Evolutionary conservation across 2,888 invertebrate species (phyloP).

Genomic region (Melitaea athalia): DNA sequence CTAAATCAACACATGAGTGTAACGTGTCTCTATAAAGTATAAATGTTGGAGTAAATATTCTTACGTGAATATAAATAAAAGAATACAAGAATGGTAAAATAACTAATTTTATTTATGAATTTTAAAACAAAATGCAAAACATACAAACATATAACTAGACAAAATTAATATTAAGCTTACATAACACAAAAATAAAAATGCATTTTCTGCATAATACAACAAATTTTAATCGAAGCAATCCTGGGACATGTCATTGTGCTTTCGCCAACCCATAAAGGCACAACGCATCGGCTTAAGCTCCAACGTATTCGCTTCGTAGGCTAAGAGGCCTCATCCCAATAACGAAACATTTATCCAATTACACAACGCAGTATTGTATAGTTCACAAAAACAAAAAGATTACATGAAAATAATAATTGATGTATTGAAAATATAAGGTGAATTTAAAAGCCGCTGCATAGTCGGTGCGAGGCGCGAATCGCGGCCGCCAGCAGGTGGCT

Average conservation of each 20-base stretch:
- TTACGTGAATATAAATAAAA: slow-evolving; percentile 14
- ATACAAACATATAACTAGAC: background rate
- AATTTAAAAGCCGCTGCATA: slow-evolving; percentile 74
- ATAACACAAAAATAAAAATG: too few relatives aligned
- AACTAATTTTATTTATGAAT: slow-evolving; percentile 10
- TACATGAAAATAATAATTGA: slow-evolving; percentile 35
- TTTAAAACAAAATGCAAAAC: slow-evolving; percentile 43
- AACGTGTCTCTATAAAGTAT: slow-evolving; percentile 23
- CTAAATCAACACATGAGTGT: slow-evolving; percentile 64
- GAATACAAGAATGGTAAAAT: slow-evolving; percentile 13
- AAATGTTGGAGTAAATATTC: slow-evolving; percentile 32
- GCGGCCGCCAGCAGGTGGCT: slow-evolving; percentile 74
- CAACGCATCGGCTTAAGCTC: too few relatives aligned
- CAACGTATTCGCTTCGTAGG: too few relatives aligned
- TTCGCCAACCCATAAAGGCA: too few relatives aligned
- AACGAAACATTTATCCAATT: too few relatives aligned
- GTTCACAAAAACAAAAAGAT: slow-evolving; percentile 39
- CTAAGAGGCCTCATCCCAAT: too few relatives aligned
- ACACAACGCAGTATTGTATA: too few relatives aligned
- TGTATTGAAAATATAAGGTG: slow-evolving; percentile 57
- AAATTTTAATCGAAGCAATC: too few relatives aligned
- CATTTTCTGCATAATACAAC: too few relatives aligned
- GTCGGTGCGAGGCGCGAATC: slow-evolving; percentile 55
- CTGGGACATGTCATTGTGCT: too few relatives aligned
- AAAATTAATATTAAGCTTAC: background rate